Base-by-base conservation (phyloP, 1,140 invertebrate genomes). In the Penaeus japonicus region DNA sequence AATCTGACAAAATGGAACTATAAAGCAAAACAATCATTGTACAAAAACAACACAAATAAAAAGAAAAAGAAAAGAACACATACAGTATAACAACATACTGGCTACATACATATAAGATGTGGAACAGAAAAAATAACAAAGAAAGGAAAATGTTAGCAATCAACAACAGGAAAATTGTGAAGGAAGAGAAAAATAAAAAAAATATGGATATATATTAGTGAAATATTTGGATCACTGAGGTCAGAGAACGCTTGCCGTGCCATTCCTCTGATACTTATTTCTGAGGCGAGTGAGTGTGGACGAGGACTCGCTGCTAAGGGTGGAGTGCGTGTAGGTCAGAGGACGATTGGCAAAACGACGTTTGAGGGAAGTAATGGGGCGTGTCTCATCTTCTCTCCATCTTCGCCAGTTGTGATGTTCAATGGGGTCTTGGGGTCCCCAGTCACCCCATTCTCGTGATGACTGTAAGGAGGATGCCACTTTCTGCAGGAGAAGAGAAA, bases 391-490 rank as follows among this genome's bases (percentile, higher is more conserved):
- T 57, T 90, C 90, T 54, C 87, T 65, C 90, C 90, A 90, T 32
- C 90, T 79, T 18, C 90, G 75, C 90, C 90, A 90, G 87, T 90
- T 89, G 39, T 90, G 90, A 53, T 90, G 90, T 70, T 90, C 90
- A 12, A 90, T 90, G 54, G 90, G 90, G 27, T 90, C 90, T 62
- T 90, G 90, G n/a, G 90, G 90, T 0, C 90, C 90, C 90, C 90
- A 90, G 78, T 90, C 90, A 22, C 90, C 90, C 90, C 90, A 90
- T 53, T 90, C 90, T 77, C 90, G 59, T 7, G 90, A 90, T n/a
- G 90, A 90, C 80, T 90, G 90, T n/a, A 90, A 84, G 18, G 90
- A 85, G 30, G 90, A 90, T 30, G 87, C 86, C 59, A 90, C 79
- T 85, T 90, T 90, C 87, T 88, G 80, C 47, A 7, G n/a, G 30